These are phyloP conservation scores for Gallinago paraguaiae DNA, from an alignment of 2,113 vertebrate genomes.

Conservation along the genomic window DNA sequence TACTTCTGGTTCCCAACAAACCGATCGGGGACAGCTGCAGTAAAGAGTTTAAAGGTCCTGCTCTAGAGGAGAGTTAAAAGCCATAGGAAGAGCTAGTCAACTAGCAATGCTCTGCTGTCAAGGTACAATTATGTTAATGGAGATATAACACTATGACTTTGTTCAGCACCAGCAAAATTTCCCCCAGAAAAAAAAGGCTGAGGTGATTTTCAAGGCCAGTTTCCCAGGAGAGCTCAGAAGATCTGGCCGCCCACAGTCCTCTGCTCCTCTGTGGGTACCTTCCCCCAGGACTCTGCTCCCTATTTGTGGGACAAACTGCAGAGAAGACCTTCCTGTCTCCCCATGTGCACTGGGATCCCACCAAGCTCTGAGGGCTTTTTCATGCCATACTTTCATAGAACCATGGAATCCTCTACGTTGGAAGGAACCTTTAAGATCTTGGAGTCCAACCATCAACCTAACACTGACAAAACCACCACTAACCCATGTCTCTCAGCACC, in stretches of 20 bases:
- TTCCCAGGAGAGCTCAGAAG: not conserved
- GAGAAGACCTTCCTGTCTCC: not conserved
- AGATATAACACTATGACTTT: accelerated
- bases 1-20: not conserved
- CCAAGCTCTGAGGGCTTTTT: not conserved
- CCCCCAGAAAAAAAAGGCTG: not conserved
- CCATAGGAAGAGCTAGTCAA: not conserved
- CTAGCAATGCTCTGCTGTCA: not conserved
- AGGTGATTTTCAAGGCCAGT: not conserved
- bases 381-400: not conserved
- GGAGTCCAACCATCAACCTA: not conserved
- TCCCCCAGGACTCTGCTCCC: not conserved
- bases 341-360: not conserved
- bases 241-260: not conserved
- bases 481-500: not conserved
- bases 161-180: not conserved
- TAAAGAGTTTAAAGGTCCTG: not conserved
- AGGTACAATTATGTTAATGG: not conserved
- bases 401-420: not conserved
- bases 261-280: not conserved
- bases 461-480: not conserved
- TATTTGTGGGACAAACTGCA: not conserved
- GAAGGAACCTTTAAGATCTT: not conserved
- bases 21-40: accelerated
- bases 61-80: not conserved